A percentile compares a stretch with the other conserved stretches of the same genome.
These are phyloP conservation scores for Gryllus longicercus DNA, from an alignment of 2,888 invertebrate genomes.

Conservation along the genomic window DNA sequence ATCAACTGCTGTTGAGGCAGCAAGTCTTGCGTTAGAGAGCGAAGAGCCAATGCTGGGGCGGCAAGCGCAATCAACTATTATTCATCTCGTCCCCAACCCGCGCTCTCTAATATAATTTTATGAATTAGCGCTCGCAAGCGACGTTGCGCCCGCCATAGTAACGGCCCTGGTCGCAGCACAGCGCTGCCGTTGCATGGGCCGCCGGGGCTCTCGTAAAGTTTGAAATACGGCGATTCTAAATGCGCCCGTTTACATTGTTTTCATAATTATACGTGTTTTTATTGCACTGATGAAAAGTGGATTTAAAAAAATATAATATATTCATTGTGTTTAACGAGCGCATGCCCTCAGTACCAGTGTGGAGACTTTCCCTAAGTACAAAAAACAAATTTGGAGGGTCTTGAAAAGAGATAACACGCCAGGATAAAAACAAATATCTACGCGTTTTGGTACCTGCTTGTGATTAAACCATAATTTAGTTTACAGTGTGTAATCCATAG, in stretches of 20 bases:
- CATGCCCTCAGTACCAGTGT: neutral
- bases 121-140: neutral
- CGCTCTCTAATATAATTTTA: neutral
- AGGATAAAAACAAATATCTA: neutral
- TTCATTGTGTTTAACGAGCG: neutral
- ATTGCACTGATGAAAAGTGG: neutral
- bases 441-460: no score
- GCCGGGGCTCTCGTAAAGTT: neutral
- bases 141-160: neutral
- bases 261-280: conserved; percentile 9
- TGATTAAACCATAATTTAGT: no score
- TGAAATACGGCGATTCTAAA: conserved; percentile 8
- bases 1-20: no score
- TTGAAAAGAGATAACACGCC: neutral
- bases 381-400: neutral
- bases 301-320: conserved; percentile 10
- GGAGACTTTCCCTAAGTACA: neutral
- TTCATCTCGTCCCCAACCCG: neutral
- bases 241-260: conserved; percentile 8
- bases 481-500: no score
- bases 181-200: neutral
- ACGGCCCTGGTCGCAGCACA: neutral
- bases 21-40: no score
- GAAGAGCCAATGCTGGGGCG: neutral
- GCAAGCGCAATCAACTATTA: neutral